Evolutionary conservation across 1,140 invertebrate genomes (phyloP).

Genomic region (Parasteatoda tepidariorum): DNA sequence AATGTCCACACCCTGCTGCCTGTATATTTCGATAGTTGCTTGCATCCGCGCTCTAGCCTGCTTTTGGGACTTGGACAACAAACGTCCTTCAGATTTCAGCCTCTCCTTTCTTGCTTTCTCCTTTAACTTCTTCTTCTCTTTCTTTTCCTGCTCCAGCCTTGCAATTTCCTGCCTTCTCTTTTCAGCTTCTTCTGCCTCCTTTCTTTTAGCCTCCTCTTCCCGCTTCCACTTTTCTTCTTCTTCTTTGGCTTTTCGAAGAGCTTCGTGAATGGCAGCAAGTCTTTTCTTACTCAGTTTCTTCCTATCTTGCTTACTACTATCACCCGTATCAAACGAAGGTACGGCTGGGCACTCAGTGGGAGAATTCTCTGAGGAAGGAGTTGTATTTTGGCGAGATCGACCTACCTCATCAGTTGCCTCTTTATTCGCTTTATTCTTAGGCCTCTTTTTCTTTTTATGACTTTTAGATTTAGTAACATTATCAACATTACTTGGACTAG

Average conservation of each 20-base stretch:
- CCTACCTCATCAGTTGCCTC: neutral
- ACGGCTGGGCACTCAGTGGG: neutral
- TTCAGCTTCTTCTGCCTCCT: slow-evolving; percentile 76
- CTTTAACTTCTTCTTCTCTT: slow-evolving; percentile 89
- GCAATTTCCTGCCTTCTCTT: slow-evolving; percentile 69
- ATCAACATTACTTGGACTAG: neutral
- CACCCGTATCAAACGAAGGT: neutral
- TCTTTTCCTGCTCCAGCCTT: slow-evolving; percentile 76
- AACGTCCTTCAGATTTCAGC: slow-evolving; percentile 93
- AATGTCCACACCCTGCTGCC: slow-evolving; percentile 82
- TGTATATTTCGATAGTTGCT: slow-evolving; percentile 86
- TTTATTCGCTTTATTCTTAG: neutral
- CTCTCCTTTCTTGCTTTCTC: slow-evolving; percentile 94
- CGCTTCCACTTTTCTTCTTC: slow-evolving; percentile 82
- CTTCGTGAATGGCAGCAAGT: slow-evolving; percentile 35
- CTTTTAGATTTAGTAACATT: neutral
- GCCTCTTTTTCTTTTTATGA: neutral
- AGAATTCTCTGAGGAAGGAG: neutral
- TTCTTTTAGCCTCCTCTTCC: slow-evolving; percentile 79
- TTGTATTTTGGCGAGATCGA: neutral
- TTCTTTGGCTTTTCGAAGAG: slow-evolving; percentile 71
- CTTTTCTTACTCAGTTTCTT: slow-evolving; percentile 35
- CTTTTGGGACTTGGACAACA: slow-evolving; percentile 76
- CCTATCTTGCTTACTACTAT: neutral
- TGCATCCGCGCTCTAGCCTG: slow-evolving; percentile 80